Percentiles rank a stretch among this genome's conserved stretches.
Conservation (phyloP, 2,888 invertebrate species). For the Nebria brevicollis region DNA sequence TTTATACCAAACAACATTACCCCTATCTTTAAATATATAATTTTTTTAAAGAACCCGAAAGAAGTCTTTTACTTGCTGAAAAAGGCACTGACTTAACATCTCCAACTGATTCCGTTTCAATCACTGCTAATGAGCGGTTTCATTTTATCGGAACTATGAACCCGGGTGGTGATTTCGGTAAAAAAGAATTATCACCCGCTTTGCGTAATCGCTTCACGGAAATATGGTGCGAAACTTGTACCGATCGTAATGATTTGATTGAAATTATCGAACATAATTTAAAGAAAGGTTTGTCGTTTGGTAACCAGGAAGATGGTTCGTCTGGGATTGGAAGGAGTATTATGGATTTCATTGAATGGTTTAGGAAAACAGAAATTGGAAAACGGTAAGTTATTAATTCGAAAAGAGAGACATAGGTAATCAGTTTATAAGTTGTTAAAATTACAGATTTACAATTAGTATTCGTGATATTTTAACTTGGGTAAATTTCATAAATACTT, state of each 20-base stretch:
- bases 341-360: conserved; percentile 83
- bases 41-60: conserved; percentile 79
- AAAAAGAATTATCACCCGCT: conserved; percentile 98
- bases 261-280: conserved; percentile 86
- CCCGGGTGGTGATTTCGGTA: conserved; percentile 99
- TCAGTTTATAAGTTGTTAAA: not conserved
- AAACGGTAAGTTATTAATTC: conserved; percentile 61
- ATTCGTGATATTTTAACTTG: conserved; percentile 93
- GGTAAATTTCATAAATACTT: conserved; percentile 87
- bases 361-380: conserved; percentile 76
- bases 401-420: not conserved
- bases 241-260: conserved; percentile 77
- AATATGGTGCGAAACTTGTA: conserved; percentile 93
- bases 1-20: not conserved
- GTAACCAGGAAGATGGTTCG: conserved; percentile 66
- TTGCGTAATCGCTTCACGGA: conserved; percentile 97
- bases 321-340: conserved; percentile 75
- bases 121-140: conserved; percentile 78
- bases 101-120: conserved; percentile 66
- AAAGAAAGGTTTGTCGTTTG: conserved; percentile 65
- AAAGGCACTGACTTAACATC: conserved; percentile 76
- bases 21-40: not conserved
- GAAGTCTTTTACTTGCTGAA: conserved; percentile 90
- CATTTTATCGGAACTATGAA: conserved; percentile 99
- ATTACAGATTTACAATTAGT: conserved; percentile 81